A percentile compares a stretch with the other conserved stretches of the same genome.
Conservation (phyloP, 2,113 vertebrate species). For the Engystomops pustulosus region DNA sequence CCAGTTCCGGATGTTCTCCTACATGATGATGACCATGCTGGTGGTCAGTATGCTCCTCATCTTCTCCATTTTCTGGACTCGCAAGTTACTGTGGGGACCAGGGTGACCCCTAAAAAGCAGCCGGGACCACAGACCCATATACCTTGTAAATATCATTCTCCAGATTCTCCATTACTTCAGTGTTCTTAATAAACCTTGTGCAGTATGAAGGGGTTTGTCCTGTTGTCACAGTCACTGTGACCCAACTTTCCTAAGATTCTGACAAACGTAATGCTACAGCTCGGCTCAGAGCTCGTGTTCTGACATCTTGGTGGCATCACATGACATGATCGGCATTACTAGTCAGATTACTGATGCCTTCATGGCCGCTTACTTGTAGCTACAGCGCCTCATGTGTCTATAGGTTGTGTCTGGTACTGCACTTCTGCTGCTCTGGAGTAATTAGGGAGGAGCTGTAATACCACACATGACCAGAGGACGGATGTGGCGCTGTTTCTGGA, state of each 20-base stretch:
- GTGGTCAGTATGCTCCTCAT: slow-evolving; percentile 65
- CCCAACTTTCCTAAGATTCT: not conserved
- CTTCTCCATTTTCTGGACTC: slow-evolving; percentile 71
- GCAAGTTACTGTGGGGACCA: slow-evolving; percentile 64
- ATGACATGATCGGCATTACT: too few species aligned
- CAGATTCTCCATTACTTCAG: not conserved
- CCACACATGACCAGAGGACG: not conserved
- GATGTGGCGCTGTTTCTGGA: not conserved
- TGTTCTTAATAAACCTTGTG: not conserved
- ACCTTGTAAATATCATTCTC: not conserved
- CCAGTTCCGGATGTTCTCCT: slow-evolving; percentile 67
- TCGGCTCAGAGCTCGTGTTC: too few species aligned
- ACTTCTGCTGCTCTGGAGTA: not conserved
- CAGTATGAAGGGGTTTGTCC: not conserved
- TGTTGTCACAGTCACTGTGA: too few species aligned
- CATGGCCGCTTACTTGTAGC: not conserved
- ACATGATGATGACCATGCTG: slow-evolving; percentile 67
- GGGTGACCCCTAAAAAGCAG: slow-evolving; percentile 31
- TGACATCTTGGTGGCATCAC: too few species aligned
- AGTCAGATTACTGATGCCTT: too few species aligned
- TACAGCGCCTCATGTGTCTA: not conserved
- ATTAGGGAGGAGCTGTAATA: not conserved
- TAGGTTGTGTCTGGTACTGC: not conserved
- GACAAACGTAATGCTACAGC: too few species aligned
- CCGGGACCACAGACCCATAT: not conserved